Evolutionary conservation across 30 jellyfish, hydroid and myxozoan genomes (phyloP).

Genomic region (Thelohanellus kitauei): DNA sequence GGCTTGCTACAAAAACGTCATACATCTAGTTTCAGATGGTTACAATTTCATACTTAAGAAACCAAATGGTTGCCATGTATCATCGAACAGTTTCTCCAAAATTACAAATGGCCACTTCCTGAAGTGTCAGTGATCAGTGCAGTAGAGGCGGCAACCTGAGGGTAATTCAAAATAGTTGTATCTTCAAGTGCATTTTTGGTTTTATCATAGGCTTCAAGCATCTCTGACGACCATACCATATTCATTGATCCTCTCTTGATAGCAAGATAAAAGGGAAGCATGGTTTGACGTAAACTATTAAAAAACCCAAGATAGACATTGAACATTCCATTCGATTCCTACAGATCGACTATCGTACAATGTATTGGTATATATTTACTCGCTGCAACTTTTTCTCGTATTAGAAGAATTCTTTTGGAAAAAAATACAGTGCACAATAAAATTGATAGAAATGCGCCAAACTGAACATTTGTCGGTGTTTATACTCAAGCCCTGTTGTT

Average conservation of each 20-base stretch:
- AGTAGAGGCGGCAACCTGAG: slow-evolving; percentile 3
- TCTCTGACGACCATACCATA: slow-evolving; percentile 1
- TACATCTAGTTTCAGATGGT: slow-evolving; percentile 4
- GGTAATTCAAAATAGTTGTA: slow-evolving; percentile 8
- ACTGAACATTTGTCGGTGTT: slow-evolving; percentile 8
- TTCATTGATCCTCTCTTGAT: too few species aligned
- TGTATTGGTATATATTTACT: slow-evolving; percentile 1
- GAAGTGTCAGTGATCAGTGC: slow-evolving; percentile 14
- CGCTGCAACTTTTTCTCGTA: slow-evolving; percentile 2
- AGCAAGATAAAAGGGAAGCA: slow-evolving; percentile 8
- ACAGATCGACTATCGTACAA: too few species aligned
- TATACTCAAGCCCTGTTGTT: slow-evolving; percentile 1
- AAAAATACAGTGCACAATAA: slow-evolving; percentile 10
- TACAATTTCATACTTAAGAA: slow-evolving; percentile 5
- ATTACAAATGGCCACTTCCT: slow-evolving; percentile 2
- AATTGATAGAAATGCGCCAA: slow-evolving; percentile 1
- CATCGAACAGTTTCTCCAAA: background rate
- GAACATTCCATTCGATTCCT: slow-evolving; percentile 1
- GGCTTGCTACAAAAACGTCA: slow-evolving; percentile 6
- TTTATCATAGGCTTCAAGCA: slow-evolving; percentile 3
- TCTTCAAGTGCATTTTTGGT: slow-evolving; percentile 5
- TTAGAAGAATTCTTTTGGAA: slow-evolving; percentile 8
- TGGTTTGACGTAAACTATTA: slow-evolving; percentile 1
- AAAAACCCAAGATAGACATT: slow-evolving; percentile 8
- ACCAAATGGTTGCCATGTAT: slow-evolving; percentile 4